Base-by-base conservation (phyloP, 2,888 invertebrate species). In the Ectemnius cavifrons region DNA sequence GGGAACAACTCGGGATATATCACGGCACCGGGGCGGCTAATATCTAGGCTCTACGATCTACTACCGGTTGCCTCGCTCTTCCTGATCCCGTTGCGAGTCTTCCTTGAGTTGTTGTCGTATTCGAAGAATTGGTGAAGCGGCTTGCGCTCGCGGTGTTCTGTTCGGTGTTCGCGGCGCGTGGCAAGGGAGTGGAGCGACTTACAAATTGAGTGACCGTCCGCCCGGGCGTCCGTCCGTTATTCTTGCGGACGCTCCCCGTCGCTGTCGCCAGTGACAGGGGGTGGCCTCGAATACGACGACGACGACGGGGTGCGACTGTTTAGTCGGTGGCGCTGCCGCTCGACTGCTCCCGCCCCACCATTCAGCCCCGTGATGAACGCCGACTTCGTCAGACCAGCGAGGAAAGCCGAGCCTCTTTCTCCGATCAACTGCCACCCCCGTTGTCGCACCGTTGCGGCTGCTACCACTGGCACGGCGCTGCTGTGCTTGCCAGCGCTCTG, bases 261-360 rank as follows among this genome's bases (percentile, higher is more conserved):
- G 81, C 74, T 82, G 82, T 82, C 84, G 84, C 84, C 84, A 81
- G 81, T 80, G 81, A 83, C 84, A 85, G 84, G 80, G 85, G 87
- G 80, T 86, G 83, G 82, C 79, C 81, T 81, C 84, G 81, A 77
- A 82, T 84, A 83, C 83, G 84, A 77, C 75, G 82, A 78, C 83
- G 81, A 83, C 82, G 83, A 83, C 75, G 85, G 85, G 83, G 84
- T 86, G 77, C 86, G 85, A 78, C 86, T 85, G 82, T 85, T 84
- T 84, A 68, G 85, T 85, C 77, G 80, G 82, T 80, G 84, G 73
- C 84, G 83, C 79, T 78, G 80, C 72, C 77, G 73, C 68, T 77
- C 78, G 68, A 56, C 66, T 60, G 73, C 65, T 78, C 73, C 60
- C 67, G 77, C 79, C 79, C 79, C 72, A 70, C 71, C 69, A 18